phyloP scores from a whole-genome alignment of 2,888 invertebrate species.

The Bugula neritina region DNA sequence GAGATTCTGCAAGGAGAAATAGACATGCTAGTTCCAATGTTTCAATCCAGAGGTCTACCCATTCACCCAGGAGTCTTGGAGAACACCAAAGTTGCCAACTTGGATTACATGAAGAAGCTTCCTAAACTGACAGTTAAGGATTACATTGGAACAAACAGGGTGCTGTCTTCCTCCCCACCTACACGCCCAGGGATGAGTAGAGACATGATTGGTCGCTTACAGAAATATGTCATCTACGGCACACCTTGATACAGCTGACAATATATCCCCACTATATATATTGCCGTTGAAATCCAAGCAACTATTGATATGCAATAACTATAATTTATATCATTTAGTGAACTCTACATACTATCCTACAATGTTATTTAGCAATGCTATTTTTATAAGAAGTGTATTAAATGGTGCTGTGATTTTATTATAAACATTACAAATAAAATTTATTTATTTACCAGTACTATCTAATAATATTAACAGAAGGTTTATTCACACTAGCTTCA shows the following conservation, averaged over 20 bases:
- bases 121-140: not conserved
- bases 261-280: not conserved
- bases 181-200: conserved; percentile 16
- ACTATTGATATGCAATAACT: not conserved
- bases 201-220: not conserved
- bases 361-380: not conserved
- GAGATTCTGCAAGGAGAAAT: conserved; percentile 25
- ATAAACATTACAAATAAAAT: too few relatives aligned
- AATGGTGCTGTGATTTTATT: too few relatives aligned
- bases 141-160: conserved; percentile 6
- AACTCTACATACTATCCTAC: not conserved
- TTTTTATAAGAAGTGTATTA: too few relatives aligned
- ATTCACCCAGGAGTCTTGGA: not conserved
- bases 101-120: not conserved
- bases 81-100: not conserved
- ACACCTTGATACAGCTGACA: not conserved
- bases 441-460: too few relatives aligned
- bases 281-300: not conserved
- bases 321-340: not conserved
- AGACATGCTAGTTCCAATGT: conserved; percentile 20
- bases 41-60: conserved; percentile 10
- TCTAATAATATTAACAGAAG: too few relatives aligned
- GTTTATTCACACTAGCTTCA: too few relatives aligned
- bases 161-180: conserved; percentile 8
- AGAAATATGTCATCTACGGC: conserved; percentile 18